These are phyloP conservation scores for Forficula auricularia DNA, from an alignment of 1,140 invertebrate genomes.

Conservation along the genomic window DNA sequence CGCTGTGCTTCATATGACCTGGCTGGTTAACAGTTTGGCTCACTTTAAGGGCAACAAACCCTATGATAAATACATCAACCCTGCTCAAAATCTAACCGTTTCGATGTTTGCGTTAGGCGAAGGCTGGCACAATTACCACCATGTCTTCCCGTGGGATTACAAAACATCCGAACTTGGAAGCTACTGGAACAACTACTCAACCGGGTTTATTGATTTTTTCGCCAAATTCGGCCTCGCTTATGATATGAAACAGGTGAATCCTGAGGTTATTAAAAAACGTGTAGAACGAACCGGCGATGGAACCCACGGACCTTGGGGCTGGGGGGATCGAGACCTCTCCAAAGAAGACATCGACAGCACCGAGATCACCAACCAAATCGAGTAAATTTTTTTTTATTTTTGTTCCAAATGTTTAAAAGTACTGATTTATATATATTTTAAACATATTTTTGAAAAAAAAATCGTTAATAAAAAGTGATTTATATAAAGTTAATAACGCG, in stretches of 20 bases:
- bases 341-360: slow-evolving; percentile 28
- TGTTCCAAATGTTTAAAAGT: no score
- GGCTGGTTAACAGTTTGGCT: slow-evolving; percentile 75
- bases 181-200: slow-evolving; percentile 54
- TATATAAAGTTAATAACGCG: no score
- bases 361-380: no score
- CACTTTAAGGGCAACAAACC: slow-evolving; percentile 66
- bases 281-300: slow-evolving; percentile 45
- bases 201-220: slow-evolving; percentile 62
- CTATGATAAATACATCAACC: slow-evolving; percentile 50
- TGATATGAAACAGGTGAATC: slow-evolving; percentile 46
- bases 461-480: no score
- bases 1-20: slow-evolving; percentile 62
- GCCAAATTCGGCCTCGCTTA: slow-evolving; percentile 56
- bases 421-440: no score
- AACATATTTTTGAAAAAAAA: no score
- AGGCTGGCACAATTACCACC: slow-evolving; percentile 83
- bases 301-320: slow-evolving; percentile 36
- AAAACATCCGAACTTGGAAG: slow-evolving; percentile 53
- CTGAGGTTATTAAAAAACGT: slow-evolving; percentile 36
- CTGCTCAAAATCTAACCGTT: slow-evolving; percentile 32
- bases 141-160: slow-evolving; percentile 80
- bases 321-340: slow-evolving; percentile 39
- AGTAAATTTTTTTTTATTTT: no score
- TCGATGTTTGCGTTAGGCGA: slow-evolving; percentile 28